Conservation (phyloP, 2,888 invertebrate genomes). For the Priocnemis perturbator region DNA sequence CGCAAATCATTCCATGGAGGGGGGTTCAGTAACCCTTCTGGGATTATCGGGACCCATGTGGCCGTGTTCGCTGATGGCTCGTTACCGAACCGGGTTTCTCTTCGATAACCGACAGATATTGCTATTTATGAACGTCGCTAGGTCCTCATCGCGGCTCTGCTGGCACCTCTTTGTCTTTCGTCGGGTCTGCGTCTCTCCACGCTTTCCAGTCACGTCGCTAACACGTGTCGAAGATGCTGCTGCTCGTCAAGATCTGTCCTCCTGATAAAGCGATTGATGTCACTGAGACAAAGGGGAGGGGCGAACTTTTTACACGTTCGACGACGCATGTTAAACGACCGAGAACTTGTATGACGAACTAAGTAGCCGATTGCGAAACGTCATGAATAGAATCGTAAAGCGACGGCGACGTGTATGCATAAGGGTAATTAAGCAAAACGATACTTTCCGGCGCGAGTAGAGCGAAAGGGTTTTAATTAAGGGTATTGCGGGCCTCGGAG, state of each 20-base stretch:
- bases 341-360: too few species aligned
- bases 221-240: conserved; percentile 10
- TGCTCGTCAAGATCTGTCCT: not conserved
- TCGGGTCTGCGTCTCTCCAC: conserved; percentile 30
- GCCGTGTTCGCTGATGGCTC: conserved; percentile 71
- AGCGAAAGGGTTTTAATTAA: too few species aligned
- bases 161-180: conserved; percentile 35
- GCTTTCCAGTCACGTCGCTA: conserved; percentile 2
- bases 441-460: too few species aligned
- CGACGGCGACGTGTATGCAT: too few species aligned
- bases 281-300: too few species aligned
- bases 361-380: too few species aligned
- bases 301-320: too few species aligned
- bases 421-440: too few species aligned
- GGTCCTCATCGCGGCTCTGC: conserved; percentile 52
- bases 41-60: conserved; percentile 74
- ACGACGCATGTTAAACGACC: too few species aligned
- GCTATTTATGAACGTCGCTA: conserved; percentile 68
- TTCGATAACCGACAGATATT: conserved; percentile 73
- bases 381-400: too few species aligned
- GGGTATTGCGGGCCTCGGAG: too few species aligned
- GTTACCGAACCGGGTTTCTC: conserved; percentile 68
- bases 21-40: conserved; percentile 65
- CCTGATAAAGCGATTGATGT: too few species aligned
- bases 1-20: conserved; percentile 65